Evolutionary conservation across 1,140 invertebrate species (phyloP).

Genomic region (Psilanteris sp.): DNA sequence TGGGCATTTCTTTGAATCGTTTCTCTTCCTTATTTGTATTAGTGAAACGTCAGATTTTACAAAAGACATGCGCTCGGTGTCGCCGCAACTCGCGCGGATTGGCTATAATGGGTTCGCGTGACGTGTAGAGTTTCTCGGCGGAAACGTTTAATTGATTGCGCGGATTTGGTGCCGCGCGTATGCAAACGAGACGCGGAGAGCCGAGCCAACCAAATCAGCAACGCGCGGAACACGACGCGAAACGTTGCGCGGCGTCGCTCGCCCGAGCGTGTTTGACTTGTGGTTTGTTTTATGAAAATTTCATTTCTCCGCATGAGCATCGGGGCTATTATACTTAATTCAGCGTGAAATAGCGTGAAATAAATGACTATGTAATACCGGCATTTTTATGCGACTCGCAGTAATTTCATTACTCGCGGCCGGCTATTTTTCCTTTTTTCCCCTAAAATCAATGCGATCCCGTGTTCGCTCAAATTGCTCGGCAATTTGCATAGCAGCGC

Average conservation of each 20-base stretch:
- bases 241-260: no score
- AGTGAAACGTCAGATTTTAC: constrained; percentile 45
- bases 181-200: not conserved
- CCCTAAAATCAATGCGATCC: no score
- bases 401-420: constrained; percentile 35
- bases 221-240: not conserved
- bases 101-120: no score
- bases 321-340: constrained; percentile 35
- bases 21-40: constrained; percentile 54
- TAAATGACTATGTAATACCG: constrained; percentile 20
- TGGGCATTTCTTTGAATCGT: constrained; percentile 41
- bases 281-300: constrained; percentile 29
- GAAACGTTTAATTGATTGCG: constrained; percentile 41
- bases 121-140: constrained; percentile 20
- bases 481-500: no score
- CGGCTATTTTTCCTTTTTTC: no score
- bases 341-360: constrained; percentile 49
- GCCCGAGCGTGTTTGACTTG: constrained; percentile 7
- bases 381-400: constrained; percentile 2
- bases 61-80: constrained; percentile 26
- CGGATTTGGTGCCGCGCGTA: not conserved
- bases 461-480: no score
- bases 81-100: no score
- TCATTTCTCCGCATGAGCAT: constrained; percentile 18
- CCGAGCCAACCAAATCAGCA: no score